Percentiles rank a stretch among this genome's conserved stretches.
These are phyloP conservation scores for Alouatta palliata DNA, from an alignment of 2,113 vertebrate genomes.

Conservation along the genomic window DNA sequence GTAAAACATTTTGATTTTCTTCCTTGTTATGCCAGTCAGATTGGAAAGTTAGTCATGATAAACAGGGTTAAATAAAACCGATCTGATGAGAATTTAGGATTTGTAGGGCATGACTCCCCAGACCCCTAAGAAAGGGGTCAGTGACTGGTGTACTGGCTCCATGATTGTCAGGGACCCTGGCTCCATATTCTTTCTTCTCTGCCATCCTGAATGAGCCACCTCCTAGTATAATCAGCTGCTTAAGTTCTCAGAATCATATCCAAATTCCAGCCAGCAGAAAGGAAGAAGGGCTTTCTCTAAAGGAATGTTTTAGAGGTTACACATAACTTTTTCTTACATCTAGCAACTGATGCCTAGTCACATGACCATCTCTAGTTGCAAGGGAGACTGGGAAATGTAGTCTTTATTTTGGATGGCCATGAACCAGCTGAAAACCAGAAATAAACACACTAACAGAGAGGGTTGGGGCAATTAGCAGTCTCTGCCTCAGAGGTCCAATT, in stretches of 20 bases:
- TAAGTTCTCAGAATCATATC: not conserved
- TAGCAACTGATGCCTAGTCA: not conserved
- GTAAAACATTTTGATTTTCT: too few species aligned
- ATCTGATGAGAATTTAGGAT: too few species aligned
- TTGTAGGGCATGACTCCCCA: too few species aligned
- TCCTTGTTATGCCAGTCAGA: too few species aligned
- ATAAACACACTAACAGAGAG: not conserved
- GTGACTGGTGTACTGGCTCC: not conserved
- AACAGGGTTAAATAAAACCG: too few species aligned
- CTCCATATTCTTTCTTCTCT: not conserved
- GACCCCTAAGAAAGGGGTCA: not conserved
- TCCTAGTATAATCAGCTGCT: not conserved
- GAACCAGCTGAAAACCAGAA: not conserved
- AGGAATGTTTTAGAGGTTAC: not conserved
- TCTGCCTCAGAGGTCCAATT: not conserved
- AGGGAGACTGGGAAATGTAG: not conserved
- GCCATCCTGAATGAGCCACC: not conserved
- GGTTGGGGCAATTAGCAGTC: not conserved
- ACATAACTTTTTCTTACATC: not conserved
- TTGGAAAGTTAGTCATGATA: too few species aligned
- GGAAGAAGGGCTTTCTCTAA: not conserved
- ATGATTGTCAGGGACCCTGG: not conserved
- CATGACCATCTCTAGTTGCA: not conserved
- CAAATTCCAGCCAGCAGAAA: not conserved
- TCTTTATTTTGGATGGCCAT: not conserved